Base-by-base conservation (phyloP, 2,888 invertebrate species). In the Coleophora deauratella region DNA sequence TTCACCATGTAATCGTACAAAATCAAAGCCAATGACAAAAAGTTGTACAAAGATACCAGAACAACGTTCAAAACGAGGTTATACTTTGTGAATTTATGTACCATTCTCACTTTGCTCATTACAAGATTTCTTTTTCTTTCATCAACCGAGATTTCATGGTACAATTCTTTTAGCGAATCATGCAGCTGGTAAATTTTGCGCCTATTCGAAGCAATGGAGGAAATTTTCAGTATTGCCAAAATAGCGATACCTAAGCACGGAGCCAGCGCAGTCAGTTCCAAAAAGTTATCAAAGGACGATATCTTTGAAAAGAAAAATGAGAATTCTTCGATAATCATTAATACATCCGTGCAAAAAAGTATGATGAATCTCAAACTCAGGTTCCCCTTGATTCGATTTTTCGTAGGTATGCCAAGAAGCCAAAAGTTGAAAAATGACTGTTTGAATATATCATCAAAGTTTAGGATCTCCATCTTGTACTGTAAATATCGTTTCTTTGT, bases 11-110 rank as follows among this genome's bases (percentile, higher is more conserved):
- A 81, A 47, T 57, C 41, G 44, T 66, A 70, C 3, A 57, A 30
- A 15, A 80, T 76, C 0, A 77, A 43, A 21, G 72, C 27, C 1
- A 66, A 53, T 1, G 73, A 54, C 0, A 68, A 66, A 51, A 81
- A 81, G 46, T 72, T 78, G 43, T 81, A 82, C 4, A 81, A 68
- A 9, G 61, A 58, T 38, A 81, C 73, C 3, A 82, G 57, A 11
- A 70, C 44, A 1, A 49, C 46, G 46, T 81, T 81, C 2, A 82
- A 45, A 42, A 72, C 47, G 15, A 78, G 69, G 43, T 72, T 79
- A 45, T 70, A 74, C 43, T 72, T 76, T 0, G 66, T 63, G 1
- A 82, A 57, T 9, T 44, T 47, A 31, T 68, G 66, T 1, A 80
- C 47, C 10, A 67, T 50, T 9, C 54, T 31, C 1, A 77, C 52